Evolutionary conservation across 2,888 invertebrate species (phyloP).

Genomic region (Hypselothyrea guttata): DNA sequence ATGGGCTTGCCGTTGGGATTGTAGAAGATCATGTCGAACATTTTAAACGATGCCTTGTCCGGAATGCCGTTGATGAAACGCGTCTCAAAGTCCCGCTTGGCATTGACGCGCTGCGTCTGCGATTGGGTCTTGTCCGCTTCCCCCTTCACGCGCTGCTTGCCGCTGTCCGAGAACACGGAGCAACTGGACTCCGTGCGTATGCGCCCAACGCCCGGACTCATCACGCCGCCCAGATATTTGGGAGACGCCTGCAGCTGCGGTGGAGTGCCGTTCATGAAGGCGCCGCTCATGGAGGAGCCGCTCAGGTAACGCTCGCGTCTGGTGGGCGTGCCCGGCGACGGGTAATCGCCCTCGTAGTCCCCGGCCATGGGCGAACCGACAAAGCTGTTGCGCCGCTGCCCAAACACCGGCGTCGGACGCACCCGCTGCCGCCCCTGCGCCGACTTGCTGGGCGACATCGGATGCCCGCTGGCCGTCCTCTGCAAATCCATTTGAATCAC

Average conservation of each 20-base stretch:
- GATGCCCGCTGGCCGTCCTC: slow-evolving; percentile 61
- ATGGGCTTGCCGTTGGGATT: slow-evolving; percentile 92
- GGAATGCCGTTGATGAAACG: slow-evolving; percentile 81
- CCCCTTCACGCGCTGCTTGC: slow-evolving; percentile 75
- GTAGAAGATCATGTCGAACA: slow-evolving; percentile 96
- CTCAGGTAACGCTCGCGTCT: slow-evolving; percentile 76
- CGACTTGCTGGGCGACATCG: slow-evolving; percentile 83
- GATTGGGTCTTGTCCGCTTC: slow-evolving; percentile 83
- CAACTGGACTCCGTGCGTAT: slow-evolving; percentile 82
- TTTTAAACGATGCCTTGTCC: slow-evolving; percentile 89
- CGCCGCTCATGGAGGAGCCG: slow-evolving; percentile 53
- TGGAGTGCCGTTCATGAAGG: slow-evolving; percentile 20
- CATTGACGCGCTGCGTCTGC: slow-evolving; percentile 82
- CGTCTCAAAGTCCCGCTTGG: slow-evolving; percentile 78
- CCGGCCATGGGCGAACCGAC: slow-evolving; percentile 78
- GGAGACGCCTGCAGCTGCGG: slow-evolving; percentile 54
- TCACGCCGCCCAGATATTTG: slow-evolving; percentile 68
- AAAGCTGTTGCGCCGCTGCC: slow-evolving; percentile 86
- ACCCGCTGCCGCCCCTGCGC: slow-evolving; percentile 86
- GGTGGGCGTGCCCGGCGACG: slow-evolving; percentile 57
- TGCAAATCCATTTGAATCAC: slow-evolving; percentile 80
- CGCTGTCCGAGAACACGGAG: slow-evolving; percentile 79
- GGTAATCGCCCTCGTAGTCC: slow-evolving; percentile 57
- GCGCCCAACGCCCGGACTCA: slow-evolving; percentile 72
- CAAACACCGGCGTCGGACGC: slow-evolving; percentile 87